Percentiles rank a stretch among this genome's conserved stretches.
phyloP scores from a whole-genome alignment of 2,113 vertebrate genomes.

The Thalassarche chlororhynchos region DNA sequence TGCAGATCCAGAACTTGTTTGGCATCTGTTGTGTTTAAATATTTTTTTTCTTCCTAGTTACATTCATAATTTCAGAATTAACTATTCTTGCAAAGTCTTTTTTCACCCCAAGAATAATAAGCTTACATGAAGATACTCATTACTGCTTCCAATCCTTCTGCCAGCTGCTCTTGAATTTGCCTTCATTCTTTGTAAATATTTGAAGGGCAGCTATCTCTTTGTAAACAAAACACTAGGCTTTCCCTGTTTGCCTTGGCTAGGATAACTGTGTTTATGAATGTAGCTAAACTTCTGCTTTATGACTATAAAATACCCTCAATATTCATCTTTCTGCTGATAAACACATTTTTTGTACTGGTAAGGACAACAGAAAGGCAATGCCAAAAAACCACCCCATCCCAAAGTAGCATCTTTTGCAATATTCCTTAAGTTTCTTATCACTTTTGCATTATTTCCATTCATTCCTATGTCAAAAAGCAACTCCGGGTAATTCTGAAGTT shows the following conservation, averaged over 20 bases:
- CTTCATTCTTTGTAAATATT: conserved; percentile 44
- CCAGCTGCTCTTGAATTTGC: conserved; percentile 28
- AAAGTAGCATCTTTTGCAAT: not conserved
- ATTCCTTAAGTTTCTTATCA: not conserved
- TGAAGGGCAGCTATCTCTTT: conserved; percentile 24
- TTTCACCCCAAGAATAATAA: not conserved
- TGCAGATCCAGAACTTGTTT: not conserved
- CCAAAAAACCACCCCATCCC: not conserved
- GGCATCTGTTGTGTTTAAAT: not conserved
- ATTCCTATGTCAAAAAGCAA: not conserved
- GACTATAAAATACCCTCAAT: not conserved
- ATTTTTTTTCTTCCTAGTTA: not conserved
- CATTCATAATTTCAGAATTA: not conserved
- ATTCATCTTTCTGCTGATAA: not conserved
- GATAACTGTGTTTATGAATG: not conserved
- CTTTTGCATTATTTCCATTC: not conserved
- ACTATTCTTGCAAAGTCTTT: not conserved
- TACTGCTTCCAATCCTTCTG: not conserved
- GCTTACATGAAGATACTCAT: not conserved
- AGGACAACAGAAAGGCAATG: not conserved
- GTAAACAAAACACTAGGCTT: conserved; percentile 32
- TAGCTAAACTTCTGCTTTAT: not conserved
- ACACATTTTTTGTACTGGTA: not conserved
- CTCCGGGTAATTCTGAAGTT: not conserved
- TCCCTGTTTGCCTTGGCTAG: conserved; percentile 26